Evolutionary conservation across 2,888 invertebrate genomes (phyloP), one percentile per base, ranked within the genome.

Genomic region (Ceramica pisi): DNA sequence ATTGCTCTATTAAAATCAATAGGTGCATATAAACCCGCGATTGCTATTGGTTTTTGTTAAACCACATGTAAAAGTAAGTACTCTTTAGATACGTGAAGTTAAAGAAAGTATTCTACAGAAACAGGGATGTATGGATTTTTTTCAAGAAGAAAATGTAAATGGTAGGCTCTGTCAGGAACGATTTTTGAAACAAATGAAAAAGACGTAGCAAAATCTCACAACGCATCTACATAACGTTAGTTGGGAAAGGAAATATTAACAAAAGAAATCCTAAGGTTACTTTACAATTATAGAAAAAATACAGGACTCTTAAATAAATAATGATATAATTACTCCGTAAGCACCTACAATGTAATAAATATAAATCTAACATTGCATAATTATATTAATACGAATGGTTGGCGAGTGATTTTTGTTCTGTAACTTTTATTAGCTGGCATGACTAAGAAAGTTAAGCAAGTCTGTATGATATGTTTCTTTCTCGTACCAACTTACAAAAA

Each of bases 261-360:
- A 38, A n/a, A 44, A 51, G 12, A 57, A 57, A 31, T 67, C 61
- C 21, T 69, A 76, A 26, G 21, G 2, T 61, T 68, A 82, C 23
- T 67, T 67, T 56, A 83, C 41, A 80, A 57, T 46, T 16, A 69
- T 73, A 72, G 70, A 85, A 85, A 90, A 90, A 85, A 90, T 87
- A 90, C 75, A 81, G 64, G 66, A 63, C 69, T 84, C 67, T 86
- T 76, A 77, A 74, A 80, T 71, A 67, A 72, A 75, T 65, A n/a
- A 84, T 79, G 66, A 57, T 65, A 31, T 56, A 69, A 19, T 14
- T 79, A 75, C 74, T 85, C 71, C 76, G 67, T 75, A 81, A 87
- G 84, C 86, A 83, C 71, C 81, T 84, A 86, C 68, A 69, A 74
- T 81, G 61, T 63, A 77, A 75, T 73, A 41, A 71, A 79, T 77